phyloP scores from a whole-genome alignment of 2,797 vertebrate species.

The Acanthurus leucopareius region DNA sequence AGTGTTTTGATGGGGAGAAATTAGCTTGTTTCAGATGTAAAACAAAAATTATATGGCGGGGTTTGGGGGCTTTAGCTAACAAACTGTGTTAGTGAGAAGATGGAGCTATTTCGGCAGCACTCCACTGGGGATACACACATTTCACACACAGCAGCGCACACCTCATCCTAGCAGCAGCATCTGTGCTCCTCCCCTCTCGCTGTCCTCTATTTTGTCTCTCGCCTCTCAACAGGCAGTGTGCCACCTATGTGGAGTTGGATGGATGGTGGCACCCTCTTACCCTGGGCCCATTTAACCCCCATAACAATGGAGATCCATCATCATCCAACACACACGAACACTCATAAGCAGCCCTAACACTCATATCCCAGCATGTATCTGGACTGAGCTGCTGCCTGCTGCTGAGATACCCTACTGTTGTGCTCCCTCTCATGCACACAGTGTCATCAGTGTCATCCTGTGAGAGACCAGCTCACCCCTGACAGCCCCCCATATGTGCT shows the following conservation, averaged over 20 bases:
- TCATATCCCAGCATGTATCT: slow-evolving; percentile 43
- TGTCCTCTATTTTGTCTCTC: slow-evolving; percentile 71
- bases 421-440: not conserved
- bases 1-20: slow-evolving; percentile 45
- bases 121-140: slow-evolving; percentile 61
- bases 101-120: slow-evolving; percentile 60
- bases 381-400: slow-evolving; percentile 34
- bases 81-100: slow-evolving; percentile 60
- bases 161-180: slow-evolving; percentile 62
- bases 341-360: slow-evolving; percentile 40
- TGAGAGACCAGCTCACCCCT: not conserved
- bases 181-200: slow-evolving; percentile 61
- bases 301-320: slow-evolving; percentile 74
- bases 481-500: slow-evolving; percentile 10
- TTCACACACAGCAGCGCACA: slow-evolving; percentile 57
- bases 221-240: slow-evolving; percentile 62
- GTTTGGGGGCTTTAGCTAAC: slow-evolving; percentile 57
- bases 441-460: not conserved
- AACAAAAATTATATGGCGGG: slow-evolving; percentile 49
- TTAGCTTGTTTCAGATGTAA: slow-evolving; percentile 57
- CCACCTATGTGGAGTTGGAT: slow-evolving; percentile 69
- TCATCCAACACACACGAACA: slow-evolving; percentile 49
- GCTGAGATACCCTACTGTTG: not conserved
- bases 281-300: slow-evolving; percentile 75
- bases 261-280: slow-evolving; percentile 70